Base-by-base conservation (phyloP, 2,797 vertebrate genomes). In the Chaunax sp. region DNA sequence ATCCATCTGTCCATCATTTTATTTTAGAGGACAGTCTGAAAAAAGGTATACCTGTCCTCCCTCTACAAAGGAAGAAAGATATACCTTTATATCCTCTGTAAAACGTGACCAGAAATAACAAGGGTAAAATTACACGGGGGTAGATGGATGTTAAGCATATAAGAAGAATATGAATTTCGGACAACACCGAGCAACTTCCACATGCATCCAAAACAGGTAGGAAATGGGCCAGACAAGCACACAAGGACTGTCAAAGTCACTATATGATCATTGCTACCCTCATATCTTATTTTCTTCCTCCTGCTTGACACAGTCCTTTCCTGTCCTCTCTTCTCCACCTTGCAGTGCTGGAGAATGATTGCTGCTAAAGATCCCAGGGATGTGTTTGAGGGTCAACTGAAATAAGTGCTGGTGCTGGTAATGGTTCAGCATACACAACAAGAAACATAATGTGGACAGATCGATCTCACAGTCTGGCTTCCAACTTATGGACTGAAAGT, bases 341-440 rank as follows among this genome's bases (percentile, higher is more conserved):
- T 87, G 78, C 86, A 81, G 51, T 43, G 22, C 74, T 69, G 70
- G 50, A 38, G 76, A 58, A 56, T 63, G 71, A 77, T 71, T 83
- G 72, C 52, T 46, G 66, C 78, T 69, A 50, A 25, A 71, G 22
- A 72, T 73, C 64, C 68, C 44, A 53, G 72, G 69, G 69, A 79
- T 71, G 69, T 79, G 37, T 76, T 72, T 57, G 75, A 80, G 66
- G 50, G 77, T 61, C 65, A 73, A 64, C 54, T 86, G 64, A 81
- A 80, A 80, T 77, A 87, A 85, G 65, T 65, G 69, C 22, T 65
- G 35, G 51, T 16, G 54, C 50, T 45, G 66, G 61, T 81, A 71
- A 78, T 67, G 68, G 75, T 61, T 77, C 47, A 28, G 82, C 65
- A 83, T 78, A 58, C 70, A 67, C 70, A 78, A 78, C 69, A 80